Evolutionary conservation across 2,888 invertebrate genomes (phyloP).

Genomic region (Ephialtes manifestator): DNA sequence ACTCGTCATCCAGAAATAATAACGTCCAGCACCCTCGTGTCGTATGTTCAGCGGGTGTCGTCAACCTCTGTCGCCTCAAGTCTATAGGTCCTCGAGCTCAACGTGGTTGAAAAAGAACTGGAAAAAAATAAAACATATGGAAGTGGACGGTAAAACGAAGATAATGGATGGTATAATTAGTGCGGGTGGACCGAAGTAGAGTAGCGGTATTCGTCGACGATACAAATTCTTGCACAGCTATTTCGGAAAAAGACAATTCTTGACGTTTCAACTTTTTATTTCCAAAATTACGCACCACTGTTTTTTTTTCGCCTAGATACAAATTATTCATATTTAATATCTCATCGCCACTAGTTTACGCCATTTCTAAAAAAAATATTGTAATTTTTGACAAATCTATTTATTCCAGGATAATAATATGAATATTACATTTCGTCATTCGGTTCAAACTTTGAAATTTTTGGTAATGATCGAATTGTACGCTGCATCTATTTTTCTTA

Average conservation of each 20-base stretch:
- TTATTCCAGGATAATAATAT: no score
- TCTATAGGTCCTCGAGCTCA: conserved; percentile 19
- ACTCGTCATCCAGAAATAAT: conserved; percentile 66
- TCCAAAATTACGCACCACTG: no score
- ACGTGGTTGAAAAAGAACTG: background rate
- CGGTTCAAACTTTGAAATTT: no score
- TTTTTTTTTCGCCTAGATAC: background rate
- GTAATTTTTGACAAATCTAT: no score
- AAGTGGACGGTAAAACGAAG: conserved; percentile 1
- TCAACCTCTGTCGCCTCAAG: conserved; percentile 54
- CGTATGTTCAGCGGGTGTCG: conserved; percentile 41
- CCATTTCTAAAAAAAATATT: no score
- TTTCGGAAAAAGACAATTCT: background rate
- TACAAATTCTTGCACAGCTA: background rate
- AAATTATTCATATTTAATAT: background rate
- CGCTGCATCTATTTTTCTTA: no score
- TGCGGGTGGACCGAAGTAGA: background rate
- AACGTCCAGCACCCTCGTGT: conserved; percentile 43
- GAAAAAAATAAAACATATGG: background rate
- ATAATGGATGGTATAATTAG: conserved; percentile 47
- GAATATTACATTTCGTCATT: no score
- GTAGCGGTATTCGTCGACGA: background rate
- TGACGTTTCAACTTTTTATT: no score
- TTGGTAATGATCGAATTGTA: no score
- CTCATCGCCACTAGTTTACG: no score